Evolutionary conservation across 2,888 invertebrate species (phyloP), one percentile per base, ranked within the genome.

Genomic region (Ormyrus nitidulus): DNA sequence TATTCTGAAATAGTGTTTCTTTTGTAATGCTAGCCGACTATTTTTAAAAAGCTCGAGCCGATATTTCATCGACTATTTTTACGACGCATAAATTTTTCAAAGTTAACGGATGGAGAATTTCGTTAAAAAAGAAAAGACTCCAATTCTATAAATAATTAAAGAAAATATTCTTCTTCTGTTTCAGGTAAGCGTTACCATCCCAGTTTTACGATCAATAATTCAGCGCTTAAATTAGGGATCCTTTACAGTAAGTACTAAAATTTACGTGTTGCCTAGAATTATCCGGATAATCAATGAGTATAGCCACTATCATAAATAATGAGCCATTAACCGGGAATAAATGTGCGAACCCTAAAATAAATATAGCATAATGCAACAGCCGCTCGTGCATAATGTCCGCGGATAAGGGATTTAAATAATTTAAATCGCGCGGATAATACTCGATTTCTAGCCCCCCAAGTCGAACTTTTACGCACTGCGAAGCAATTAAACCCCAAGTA

Each of bases 121-220:
- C 34, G 34, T 4, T 34, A 4, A 34, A 34, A 34, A 34, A 34
- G 4, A 34, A 34, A 34, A 4, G 34, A 34, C 34, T 34, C 34
- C 34, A 4, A 0, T 61, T 6, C 10, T 62, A 34, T 34, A 34
- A 62, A 11, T 49, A 65, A 49, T 66, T 10, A 66, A 34, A 66
- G 6, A 44, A 34, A 34, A 53, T 53, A 6, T 66, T 70, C 19
- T 10, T 54, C 61, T 44, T 72, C 53, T 72, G 72, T 72, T 72
- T 62, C 62, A 72, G 62, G 72, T 72, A 72, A 62, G 72, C 72
- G 13, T 34, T 34, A 4, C 34, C 34, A 34, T 59, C 13, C 13
- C 4, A 11, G 6, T 19, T 6, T 54, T n/a, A 0, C 34, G n/a
- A 34, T 11, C 62, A 10, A 46, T 58, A n/a, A 62, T 46, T 46